Percentiles rank a stretch among this genome's conserved stretches.
Evolutionary conservation across 1,140 invertebrate species (phyloP).

Genomic region (Pseudomyrmex flavicornis): DNA sequence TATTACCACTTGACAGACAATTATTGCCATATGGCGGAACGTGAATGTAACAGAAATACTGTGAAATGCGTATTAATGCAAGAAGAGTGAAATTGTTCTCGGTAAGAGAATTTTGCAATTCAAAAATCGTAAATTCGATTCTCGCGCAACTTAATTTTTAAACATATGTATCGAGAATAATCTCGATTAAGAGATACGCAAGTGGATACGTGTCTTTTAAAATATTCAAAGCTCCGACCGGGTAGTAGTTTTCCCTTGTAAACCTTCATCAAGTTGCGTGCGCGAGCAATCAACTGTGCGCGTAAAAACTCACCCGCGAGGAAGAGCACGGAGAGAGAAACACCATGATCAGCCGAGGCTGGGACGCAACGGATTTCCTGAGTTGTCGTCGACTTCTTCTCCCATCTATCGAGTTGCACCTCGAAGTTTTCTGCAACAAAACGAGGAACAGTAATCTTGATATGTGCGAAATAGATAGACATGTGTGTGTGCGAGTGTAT

Average conservation of each 20-base stretch:
- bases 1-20: conserved; percentile 38
- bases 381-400: conserved; percentile 26
- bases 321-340: not conserved
- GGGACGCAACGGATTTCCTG: not conserved
- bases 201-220: not conserved
- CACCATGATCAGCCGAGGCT: not conserved
- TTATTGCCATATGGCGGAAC: conserved; percentile 7
- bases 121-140: not conserved
- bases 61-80: not conserved
- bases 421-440: conserved; percentile 58
- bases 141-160: not conserved
- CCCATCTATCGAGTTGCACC: not conserved
- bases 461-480: conserved; percentile 36
- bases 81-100: not conserved
- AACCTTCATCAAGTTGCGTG: not conserved
- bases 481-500: conserved; percentile 3
- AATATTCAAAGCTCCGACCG: not conserved
- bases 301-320: conserved; percentile 49
- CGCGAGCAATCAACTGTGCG: conserved; percentile 21
- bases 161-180: not conserved
- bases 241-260: not conserved
- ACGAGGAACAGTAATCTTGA: conserved; percentile 66
- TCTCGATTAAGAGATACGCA: not conserved
- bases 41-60: conserved; percentile 19
- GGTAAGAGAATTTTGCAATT: not conserved